These are phyloP conservation scores for Hyposoter dolosus DNA, from an alignment of 2,888 invertebrate genomes.

Conservation along the genomic window DNA sequence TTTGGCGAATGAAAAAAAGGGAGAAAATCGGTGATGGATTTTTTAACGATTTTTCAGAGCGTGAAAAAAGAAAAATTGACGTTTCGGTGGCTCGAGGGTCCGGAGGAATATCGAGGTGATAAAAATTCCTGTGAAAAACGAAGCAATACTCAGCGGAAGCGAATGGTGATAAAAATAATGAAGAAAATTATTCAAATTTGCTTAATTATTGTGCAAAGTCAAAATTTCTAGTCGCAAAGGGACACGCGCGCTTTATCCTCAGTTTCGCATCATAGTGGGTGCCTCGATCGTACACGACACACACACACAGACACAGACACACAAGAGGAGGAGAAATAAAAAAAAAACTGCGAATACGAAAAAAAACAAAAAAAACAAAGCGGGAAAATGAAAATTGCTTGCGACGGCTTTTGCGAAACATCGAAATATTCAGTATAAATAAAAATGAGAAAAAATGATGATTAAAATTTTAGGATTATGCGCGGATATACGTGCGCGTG, in stretches of 20 bases:
- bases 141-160: conserved; percentile 60
- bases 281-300: conserved; percentile 21
- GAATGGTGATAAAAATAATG: conserved; percentile 53
- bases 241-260: conserved; percentile 46
- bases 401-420: conserved; percentile 81
- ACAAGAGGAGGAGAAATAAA: conserved; percentile 46
- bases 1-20: neutral
- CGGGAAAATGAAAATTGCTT: conserved; percentile 71
- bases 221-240: conserved; percentile 28
- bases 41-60: neutral
- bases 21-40: neutral
- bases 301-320: conserved; percentile 24
- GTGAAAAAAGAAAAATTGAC: neutral
- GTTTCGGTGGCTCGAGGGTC: neutral
- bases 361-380: conserved; percentile 53
- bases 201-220: conserved; percentile 6
- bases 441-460: conserved; percentile 60
- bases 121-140: conserved; percentile 16
- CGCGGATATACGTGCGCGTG: conserved; percentile 18
- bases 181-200: neutral
- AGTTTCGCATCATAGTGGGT: conserved; percentile 26
- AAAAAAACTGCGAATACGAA: conserved; percentile 66
- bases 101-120: neutral
- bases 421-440: conserved; percentile 76
- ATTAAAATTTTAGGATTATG: neutral